Evolutionary conservation across 2,113 vertebrate genomes (phyloP).

Genomic region (Elgaria multicarinata): DNA sequence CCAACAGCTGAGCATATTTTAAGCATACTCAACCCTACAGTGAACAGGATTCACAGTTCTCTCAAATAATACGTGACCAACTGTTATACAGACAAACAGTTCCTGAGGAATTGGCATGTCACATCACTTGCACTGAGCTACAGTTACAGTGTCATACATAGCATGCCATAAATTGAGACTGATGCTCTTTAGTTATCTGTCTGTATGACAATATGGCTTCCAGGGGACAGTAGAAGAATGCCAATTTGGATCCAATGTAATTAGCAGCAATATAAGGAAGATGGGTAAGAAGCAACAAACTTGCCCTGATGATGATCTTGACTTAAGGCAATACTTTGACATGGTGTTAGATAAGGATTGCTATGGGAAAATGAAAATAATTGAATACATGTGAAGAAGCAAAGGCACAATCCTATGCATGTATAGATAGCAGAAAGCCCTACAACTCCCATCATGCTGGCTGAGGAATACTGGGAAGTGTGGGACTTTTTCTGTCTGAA

Average conservation of each 20-base stretch:
- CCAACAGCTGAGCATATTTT: conserved; percentile 64
- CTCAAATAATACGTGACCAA: conserved; percentile 45
- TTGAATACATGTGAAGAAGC: not conserved
- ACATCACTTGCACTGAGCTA: not conserved
- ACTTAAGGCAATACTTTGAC: conserved; percentile 29
- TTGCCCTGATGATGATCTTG: conserved; percentile 41
- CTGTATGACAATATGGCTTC: not conserved
- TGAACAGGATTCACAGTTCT: not conserved
- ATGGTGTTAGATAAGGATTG: conserved; percentile 44
- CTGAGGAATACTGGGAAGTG: too few relatives aligned
- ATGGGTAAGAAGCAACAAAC: not conserved
- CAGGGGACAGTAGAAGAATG: not conserved
- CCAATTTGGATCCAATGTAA: not conserved
- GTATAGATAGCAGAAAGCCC: too few relatives aligned
- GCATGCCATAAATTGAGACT: conserved; percentile 54
- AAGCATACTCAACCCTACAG: not conserved
- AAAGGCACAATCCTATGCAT: too few relatives aligned
- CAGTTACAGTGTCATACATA: not conserved
- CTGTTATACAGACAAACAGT: conserved; percentile 47
- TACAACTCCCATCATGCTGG: too few relatives aligned
- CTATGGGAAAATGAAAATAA: conserved; percentile 37
- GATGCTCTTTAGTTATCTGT: conserved; percentile 46
- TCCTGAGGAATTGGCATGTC: conserved; percentile 18
- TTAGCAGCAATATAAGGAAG: conserved; percentile 19
- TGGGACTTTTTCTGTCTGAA: too few relatives aligned